Base-by-base conservation (phyloP, 2,888 invertebrate species). In the Flexamia atlantica region DNA sequence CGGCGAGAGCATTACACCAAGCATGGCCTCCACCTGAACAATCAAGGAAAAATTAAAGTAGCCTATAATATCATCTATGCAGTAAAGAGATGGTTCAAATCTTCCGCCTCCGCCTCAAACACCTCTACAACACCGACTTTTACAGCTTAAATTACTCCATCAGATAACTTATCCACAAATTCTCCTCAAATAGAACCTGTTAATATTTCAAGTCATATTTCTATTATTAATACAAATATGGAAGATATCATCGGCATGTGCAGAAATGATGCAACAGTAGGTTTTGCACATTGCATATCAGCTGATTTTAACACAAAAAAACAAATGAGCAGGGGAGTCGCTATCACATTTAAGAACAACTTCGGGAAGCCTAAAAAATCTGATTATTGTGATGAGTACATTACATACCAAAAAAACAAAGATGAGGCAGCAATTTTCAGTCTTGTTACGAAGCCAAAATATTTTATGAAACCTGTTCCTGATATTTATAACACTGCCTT, bases 291-390 rank as follows among this genome's bases (percentile, higher is more conserved):
- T 23, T 72, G 72, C 20, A 72, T 72, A 40, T 72, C 72, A 1
- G 72, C 72, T 5, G 36, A 72, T 40, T 72, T 72, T 17, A 20
- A 17, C 10, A 17, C 9, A 4, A 72, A 72, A 40, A 72, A 72
- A 40, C 72, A 72, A 36, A 72, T 72, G 40, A 72, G 72, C 40
- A 20, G 40, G 20, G 72, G 72, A 23, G 72, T 72, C 20, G 72
- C 72, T 40, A 28, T 72, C 9, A 40, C n/a, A 12, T 72, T 72
- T 23, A 40, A 36, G 14, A 40, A 72, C 3, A 40, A 36, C 4
- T 36, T 72, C 40, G 72, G 72, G n/a, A 72, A 72, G 20, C 36
- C 72, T 20, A 40, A 9, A 20, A 1, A 7, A 3, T 72, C 4
- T 36, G 20, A 72, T 72, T 40, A 23, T 20, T 40, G 40, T 40